Evolutionary conservation across 2,113 vertebrate species (phyloP).

Genomic region (Neopipo cinnamomea): DNA sequence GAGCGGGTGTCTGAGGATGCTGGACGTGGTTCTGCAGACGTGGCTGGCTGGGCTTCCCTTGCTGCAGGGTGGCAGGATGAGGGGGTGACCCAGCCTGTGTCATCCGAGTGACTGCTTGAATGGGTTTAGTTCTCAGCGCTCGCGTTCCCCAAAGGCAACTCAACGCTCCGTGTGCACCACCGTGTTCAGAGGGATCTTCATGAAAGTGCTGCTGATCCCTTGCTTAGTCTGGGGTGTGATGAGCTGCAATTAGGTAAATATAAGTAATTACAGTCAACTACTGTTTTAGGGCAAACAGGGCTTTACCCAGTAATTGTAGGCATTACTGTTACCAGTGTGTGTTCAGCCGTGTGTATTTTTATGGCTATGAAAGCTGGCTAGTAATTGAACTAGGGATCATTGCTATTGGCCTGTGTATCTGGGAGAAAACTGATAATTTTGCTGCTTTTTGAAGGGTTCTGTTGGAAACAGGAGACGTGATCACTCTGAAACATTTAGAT

Average conservation of each 20-base stretch:
- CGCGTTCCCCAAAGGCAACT: neutral
- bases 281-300: neutral
- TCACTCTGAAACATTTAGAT: neutral
- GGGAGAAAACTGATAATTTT: neutral
- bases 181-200: neutral
- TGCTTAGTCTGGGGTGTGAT: neutral
- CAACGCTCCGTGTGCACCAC: accelerated
- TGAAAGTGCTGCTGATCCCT: neutral
- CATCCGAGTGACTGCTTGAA: neutral
- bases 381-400: neutral
- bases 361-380: neutral
- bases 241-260: conserved; percentile 12
- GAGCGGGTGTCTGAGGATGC: neutral
- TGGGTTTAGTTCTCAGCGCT: neutral
- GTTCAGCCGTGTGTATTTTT: neutral
- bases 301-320: neutral
- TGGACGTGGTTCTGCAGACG: neutral
- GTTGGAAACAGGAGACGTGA: neutral
- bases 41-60: neutral
- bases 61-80: neutral
- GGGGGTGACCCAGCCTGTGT: accelerated
- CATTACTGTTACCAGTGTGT: neutral
- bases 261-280: neutral
- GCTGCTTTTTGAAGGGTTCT: neutral
- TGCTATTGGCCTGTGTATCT: neutral